Evolutionary conservation across 1,140 invertebrate species (phyloP), one percentile per base, ranked within the genome.

Genomic region (Trichonephila inaurata): DNA sequence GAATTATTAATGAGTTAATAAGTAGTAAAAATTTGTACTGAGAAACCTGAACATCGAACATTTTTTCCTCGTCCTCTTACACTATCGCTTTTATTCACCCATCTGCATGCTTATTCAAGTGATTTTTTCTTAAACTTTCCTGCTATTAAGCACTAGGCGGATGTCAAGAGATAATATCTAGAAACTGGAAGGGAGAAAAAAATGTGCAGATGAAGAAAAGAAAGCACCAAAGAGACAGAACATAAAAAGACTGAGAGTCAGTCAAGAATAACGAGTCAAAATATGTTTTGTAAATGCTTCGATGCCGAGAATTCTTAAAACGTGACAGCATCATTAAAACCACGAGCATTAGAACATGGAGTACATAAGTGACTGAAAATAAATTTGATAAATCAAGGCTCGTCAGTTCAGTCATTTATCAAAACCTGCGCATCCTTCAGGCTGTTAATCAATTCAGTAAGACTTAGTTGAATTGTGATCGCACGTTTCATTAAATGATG

Each of bases 231-330:
- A 18, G 24, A 18, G 28, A 28, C 28, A 77, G 72, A 40, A 77
- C 72, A 77, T 77, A 40, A 77, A 5, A 77, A 40, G 33, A 14
- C 16, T 19, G 72, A 77, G 28, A 77, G 18, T 33, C 72, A 77
- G 24, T 40, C 72, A 77, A 77, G 72, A 77, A 77, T 77, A 77
- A 77, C 72, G 72, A 77, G 33, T 28, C 72, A 77, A 77, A 77
- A 77, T 77, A 77, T 28, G 33, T 28, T 10, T 33, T 77, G 72
- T 40, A 77, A 77, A 77, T 33, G 72, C 72, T 33, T 18, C n/a
- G 72, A 40, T 33, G 72, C 72, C 33, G 72, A 77, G 72, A 77
- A 77, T 77, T 33, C 33, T 7, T 40, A 18, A 18, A 77, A 77
- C 72, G 33, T 77, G 72, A 77, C 72, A 16, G 33, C 24, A 77